These are phyloP conservation scores for Bufo gargarizans DNA, from an alignment of 2,113 vertebrate genomes.

Conservation along the genomic window DNA sequence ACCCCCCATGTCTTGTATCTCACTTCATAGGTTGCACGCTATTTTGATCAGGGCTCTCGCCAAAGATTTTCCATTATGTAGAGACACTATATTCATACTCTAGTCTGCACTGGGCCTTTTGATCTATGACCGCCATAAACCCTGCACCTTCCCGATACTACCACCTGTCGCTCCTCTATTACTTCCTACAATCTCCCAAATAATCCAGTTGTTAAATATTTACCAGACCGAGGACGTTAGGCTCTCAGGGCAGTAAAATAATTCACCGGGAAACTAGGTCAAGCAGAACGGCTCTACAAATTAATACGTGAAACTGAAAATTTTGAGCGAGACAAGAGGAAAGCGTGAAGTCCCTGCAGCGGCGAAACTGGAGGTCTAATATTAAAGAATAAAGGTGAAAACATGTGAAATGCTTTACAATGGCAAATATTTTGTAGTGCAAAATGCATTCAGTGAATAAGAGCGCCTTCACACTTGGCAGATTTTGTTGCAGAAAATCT, in stretches of 20 bases:
- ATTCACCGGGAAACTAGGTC: conserved; percentile 40
- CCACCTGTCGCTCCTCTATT: not conserved
- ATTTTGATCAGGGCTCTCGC: too few species aligned
- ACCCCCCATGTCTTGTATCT: not conserved
- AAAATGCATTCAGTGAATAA: not conserved
- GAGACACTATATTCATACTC: not conserved
- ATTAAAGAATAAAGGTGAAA: not conserved
- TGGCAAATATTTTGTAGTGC: not conserved
- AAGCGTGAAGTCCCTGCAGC: not conserved
- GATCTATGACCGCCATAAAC: not conserved
- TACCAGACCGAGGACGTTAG: not conserved
- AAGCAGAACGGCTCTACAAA: conserved; percentile 28
- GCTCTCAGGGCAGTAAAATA: conserved; percentile 6
- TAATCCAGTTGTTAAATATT: conserved; percentile 27
- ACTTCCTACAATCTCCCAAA: conserved; percentile 7
- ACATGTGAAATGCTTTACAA: not conserved
- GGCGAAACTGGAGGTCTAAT: not conserved
- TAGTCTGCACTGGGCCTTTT: not conserved
- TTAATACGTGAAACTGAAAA: conserved; percentile 15
- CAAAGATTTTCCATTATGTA: too few species aligned
- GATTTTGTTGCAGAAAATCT: too few species aligned
- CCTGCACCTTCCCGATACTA: not conserved
- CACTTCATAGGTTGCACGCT: not conserved
- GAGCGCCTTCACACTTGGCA: not conserved
- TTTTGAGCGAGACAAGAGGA: conserved; percentile 5